These are phyloP conservation scores for Callinectes sapidus DNA, from an alignment of 2,888 invertebrate species.

Conservation along the genomic window DNA sequence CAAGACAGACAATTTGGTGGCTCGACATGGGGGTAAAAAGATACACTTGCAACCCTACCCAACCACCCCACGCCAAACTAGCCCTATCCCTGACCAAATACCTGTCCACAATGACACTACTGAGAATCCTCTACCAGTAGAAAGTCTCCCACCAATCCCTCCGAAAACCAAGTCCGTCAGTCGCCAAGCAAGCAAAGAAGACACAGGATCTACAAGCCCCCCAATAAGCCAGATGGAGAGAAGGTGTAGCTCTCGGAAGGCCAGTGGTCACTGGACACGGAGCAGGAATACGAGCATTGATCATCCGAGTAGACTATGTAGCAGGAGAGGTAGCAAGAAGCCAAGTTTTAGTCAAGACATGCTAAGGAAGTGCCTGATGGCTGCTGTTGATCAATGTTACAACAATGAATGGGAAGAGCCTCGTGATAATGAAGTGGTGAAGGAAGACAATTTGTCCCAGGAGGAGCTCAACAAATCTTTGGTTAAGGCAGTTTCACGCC, in stretches of 20 bases:
- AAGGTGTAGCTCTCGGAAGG: not conserved
- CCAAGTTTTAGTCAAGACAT: slow-evolving; percentile 50
- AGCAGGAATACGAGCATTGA: slow-evolving; percentile 14
- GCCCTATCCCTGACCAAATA: not conserved
- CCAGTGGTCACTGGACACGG: not conserved
- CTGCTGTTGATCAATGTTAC: slow-evolving; percentile 45
- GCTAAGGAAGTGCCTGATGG: slow-evolving; percentile 54
- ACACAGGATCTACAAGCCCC: not conserved
- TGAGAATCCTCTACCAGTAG: not conserved
- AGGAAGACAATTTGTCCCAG: not conserved
- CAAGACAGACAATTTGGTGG: slow-evolving; percentile 53
- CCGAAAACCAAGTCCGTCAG: not conserved
- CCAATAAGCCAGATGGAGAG: not conserved
- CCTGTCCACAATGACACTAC: not conserved
- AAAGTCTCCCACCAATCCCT: not conserved
- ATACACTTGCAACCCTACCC: not conserved
- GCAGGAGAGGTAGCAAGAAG: slow-evolving; percentile 40
- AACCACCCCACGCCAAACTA: not conserved
- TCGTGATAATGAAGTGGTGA: not conserved
- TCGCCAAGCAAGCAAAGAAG: not conserved
- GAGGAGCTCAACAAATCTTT: slow-evolving; percentile 55
- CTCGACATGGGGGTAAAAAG: slow-evolving; percentile 43
- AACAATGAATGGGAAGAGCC: slow-evolving; percentile 47
- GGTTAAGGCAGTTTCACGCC: slow-evolving; percentile 36
- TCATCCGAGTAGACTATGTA: not conserved